Evolutionary conservation across 2,113 vertebrate genomes (phyloP).

Genomic region (Australoheros scitulus): DNA sequence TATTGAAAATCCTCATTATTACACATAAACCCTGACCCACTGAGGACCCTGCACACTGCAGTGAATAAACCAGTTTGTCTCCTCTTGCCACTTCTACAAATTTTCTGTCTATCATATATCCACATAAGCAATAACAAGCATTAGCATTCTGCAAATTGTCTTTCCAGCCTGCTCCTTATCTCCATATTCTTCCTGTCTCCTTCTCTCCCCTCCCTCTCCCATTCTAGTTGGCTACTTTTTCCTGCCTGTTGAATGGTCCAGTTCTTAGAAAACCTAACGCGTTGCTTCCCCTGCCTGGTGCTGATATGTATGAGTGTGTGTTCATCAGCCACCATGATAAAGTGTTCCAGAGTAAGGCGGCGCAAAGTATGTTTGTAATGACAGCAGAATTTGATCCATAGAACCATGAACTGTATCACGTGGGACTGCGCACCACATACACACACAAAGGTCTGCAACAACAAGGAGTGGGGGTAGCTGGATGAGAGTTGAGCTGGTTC

Average conservation of each 20-base stretch:
- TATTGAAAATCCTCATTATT: not conserved
- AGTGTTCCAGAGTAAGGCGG: not conserved
- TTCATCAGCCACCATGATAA: not conserved
- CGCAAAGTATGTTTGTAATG: not conserved
- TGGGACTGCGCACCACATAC: not conserved
- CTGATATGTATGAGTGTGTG: not conserved
- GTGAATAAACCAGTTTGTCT: slow-evolving; percentile 19
- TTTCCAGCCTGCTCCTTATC: not conserved
- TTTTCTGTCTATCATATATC: not conserved
- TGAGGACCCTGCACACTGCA: not conserved
- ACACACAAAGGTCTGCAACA: slow-evolving; percentile 7
- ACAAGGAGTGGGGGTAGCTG: not conserved
- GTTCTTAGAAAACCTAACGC: slow-evolving; percentile 67
- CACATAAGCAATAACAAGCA: not conserved
- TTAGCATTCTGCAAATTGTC: slow-evolving; percentile 18
- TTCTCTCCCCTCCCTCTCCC: not conserved
- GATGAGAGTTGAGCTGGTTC: slow-evolving; percentile 32
- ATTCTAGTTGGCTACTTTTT: slow-evolving; percentile 11
- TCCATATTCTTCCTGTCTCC: not conserved
- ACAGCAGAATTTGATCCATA: slow-evolving; percentile 8
- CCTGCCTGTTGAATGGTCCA: slow-evolving; percentile 46
- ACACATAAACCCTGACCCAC: not conserved
- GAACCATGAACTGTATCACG: not conserved
- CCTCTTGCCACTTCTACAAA: not conserved
- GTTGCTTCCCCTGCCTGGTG: slow-evolving; percentile 35